phyloP scores from a whole-genome alignment of 2,113 vertebrate species.

The Monarcha castaneiventris region DNA sequence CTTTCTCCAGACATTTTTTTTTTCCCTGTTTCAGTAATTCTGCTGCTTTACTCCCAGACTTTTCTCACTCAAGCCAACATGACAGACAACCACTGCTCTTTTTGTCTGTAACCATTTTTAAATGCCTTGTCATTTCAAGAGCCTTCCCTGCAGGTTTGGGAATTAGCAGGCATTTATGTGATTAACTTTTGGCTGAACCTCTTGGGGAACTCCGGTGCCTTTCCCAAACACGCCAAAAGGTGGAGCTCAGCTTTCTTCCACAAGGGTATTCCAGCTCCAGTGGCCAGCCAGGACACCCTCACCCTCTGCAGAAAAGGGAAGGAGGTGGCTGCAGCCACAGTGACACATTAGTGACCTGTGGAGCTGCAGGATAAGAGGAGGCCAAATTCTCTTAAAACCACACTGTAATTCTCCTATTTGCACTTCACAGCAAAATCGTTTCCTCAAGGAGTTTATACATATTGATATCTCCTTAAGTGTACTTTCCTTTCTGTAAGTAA shows the following conservation, averaged over 20 bases:
- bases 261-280: neutral
- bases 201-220: neutral
- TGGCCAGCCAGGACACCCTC: neutral
- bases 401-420: neutral
- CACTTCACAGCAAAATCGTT: neutral
- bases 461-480: conserved; percentile 3
- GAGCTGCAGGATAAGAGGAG: neutral
- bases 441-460: conserved; percentile 16
- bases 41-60: neutral
- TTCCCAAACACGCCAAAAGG: neutral
- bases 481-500: neutral
- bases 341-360: neutral
- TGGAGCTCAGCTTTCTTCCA: conserved; percentile 38
- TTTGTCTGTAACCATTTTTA: neutral
- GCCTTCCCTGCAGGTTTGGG: neutral
- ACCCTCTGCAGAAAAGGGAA: neutral
- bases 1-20: neutral
- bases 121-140: neutral
- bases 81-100: neutral
- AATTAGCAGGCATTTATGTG: neutral
- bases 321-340: neutral
- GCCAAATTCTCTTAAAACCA: neutral
- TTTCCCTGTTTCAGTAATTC: neutral
- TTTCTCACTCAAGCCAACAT: neutral
- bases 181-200: neutral